Evolutionary conservation across 1,140 invertebrate species (phyloP), one percentile per base, ranked within the genome.

Genomic region (Brachionus rubens): DNA sequence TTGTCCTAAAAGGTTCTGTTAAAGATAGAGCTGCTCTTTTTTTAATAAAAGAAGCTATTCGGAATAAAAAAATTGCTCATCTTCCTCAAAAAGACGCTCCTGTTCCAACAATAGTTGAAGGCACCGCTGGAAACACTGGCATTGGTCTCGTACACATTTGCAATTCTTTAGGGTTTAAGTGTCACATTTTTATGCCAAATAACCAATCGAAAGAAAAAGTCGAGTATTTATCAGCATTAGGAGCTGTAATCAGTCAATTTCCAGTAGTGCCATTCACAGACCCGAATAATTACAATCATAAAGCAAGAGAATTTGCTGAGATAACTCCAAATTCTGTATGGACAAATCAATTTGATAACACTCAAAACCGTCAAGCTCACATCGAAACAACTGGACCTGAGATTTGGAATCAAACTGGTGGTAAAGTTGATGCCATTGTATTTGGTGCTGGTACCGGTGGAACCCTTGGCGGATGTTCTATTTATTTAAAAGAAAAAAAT

Each of bases 371-470:
- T 68, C 68, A 76, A 41, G 83, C 84, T 12, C 86, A 87, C 76
- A 80, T 85, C 19, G 82, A 83, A 67, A 85, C 84, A 9, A 87
- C 86, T 19, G 86, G 86, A 12, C 86, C 86, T 41, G 86, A 87
- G 81, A 87, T 87, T 36, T 87, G 85, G 85, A 72, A 80, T 40
- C 82, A 87, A 78, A 87, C 86, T 36, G 79, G 80, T 68, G 82
- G 82, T 1, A 82, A 81, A 77, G 82, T 85, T 7, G 79, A 83
- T 79, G 83, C 82, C 67, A 81, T 85, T 7, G 80, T 81, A 3
- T 84, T 85, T 80, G 80, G 80, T 16, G 82, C 83, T 19, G 83
- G 83, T 2, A 84, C 83, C n/a, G 83, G 83, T 14, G 83, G 83
- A 19, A 84, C 83, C 9, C 75, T 84, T 6, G 80, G 81, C 70